Conservation (phyloP, 2,113 vertebrate genomes). For the Ptyas mucosa region DNA sequence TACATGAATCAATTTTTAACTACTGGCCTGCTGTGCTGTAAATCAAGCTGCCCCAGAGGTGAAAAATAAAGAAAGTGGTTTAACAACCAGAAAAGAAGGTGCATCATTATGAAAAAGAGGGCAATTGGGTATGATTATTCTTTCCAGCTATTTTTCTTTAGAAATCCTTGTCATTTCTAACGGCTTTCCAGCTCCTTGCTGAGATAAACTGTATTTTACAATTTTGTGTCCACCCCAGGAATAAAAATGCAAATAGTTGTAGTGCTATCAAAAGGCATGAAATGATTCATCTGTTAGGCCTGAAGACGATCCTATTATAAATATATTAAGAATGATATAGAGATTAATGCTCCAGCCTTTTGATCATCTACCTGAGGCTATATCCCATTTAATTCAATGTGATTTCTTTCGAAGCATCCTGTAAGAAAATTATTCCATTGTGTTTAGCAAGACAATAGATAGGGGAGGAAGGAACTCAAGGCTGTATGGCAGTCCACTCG, state of each 20-base stretch:
- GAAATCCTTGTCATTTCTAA: conserved; percentile 53
- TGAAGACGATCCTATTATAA: conserved; percentile 28
- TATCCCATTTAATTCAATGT: background rate
- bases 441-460: background rate
- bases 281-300: conserved; percentile 31
- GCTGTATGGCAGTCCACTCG: background rate
- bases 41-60: background rate
- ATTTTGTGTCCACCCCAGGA: conserved; percentile 56
- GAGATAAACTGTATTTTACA: conserved; percentile 33
- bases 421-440: background rate
- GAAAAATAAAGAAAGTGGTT: background rate
- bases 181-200: conserved; percentile 35
- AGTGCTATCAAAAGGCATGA: conserved; percentile 39
- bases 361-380: background rate
- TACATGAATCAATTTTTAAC: background rate
- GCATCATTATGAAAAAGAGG: background rate
- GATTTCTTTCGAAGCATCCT: background rate
- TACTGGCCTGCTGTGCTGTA: background rate
- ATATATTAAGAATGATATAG: background rate
- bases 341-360: background rate
- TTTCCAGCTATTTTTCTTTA: background rate
- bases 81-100: background rate
- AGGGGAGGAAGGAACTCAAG: background rate
- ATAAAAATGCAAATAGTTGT: conserved; percentile 54
- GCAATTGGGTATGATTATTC: conserved; percentile 43